Evolutionary conservation across 2,113 vertebrate species (phyloP).

Genomic region (Amphiprion ocellaris): DNA sequence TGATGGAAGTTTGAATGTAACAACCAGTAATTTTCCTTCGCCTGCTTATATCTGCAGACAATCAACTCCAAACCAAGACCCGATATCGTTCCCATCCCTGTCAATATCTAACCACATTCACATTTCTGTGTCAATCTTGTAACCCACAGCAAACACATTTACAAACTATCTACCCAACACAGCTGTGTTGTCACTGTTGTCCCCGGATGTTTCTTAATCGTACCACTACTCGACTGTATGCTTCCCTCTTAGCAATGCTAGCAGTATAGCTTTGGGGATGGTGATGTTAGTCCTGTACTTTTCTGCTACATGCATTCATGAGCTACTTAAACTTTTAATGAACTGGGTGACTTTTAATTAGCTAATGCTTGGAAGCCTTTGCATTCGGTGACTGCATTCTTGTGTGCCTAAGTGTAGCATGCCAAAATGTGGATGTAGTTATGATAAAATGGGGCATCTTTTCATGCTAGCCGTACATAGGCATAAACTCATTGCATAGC

Average conservation of each 20-base stretch:
- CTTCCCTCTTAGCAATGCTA: background rate
- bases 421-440: too few relatives aligned
- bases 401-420: background rate
- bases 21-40: slow-evolving; percentile 58
- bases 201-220: background rate
- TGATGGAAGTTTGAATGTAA: slow-evolving; percentile 45
- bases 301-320: background rate
- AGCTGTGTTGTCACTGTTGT: background rate
- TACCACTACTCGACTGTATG: background rate
- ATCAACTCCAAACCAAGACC: slow-evolving; percentile 25
- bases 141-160: slow-evolving; percentile 33
- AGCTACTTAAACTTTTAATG: too few relatives aligned
- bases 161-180: background rate
- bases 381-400: background rate
- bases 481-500: too few relatives aligned
- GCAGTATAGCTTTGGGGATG: background rate
- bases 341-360: background rate
- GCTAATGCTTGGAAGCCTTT: background rate
- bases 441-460: too few relatives aligned
- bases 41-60: slow-evolving; percentile 21
- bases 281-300: background rate
- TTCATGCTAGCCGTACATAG: too few relatives aligned
- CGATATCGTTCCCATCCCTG: slow-evolving; percentile 24
- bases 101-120: slow-evolving; percentile 27
- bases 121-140: slow-evolving; percentile 7